Conservation (phyloP, 2,888 invertebrate genomes). For the Pandemis cinnamomeana region DNA sequence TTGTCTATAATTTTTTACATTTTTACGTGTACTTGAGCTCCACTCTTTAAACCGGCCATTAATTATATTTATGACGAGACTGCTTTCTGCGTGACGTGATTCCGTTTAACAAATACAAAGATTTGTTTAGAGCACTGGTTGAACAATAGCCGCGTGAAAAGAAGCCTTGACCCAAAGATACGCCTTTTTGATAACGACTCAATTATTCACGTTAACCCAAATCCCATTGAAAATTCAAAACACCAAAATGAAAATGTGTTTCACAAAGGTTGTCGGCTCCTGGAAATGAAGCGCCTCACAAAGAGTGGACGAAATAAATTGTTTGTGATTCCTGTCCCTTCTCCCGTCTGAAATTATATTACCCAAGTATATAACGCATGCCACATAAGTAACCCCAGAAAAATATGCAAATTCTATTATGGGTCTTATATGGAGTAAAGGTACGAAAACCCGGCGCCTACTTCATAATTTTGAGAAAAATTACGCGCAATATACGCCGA, state of each 20-base stretch:
- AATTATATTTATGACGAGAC: not conserved
- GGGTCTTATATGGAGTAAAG: conserved; percentile 9
- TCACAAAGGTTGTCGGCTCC: conserved; percentile 25
- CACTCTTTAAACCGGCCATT: too few relatives aligned
- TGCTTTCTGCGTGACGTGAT: not conserved
- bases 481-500: conserved; percentile 1
- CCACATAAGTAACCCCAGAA: conserved; percentile 15
- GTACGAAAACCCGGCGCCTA: conserved; percentile 11
- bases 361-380: conserved; percentile 12
- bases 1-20: too few relatives aligned
- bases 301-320: conserved; percentile 37
- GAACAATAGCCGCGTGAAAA: conserved; percentile 2
- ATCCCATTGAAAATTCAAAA: conserved; percentile 31
- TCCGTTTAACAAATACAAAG: not conserved
- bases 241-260: conserved; percentile 28
- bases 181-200: conserved; percentile 20
- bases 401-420: conserved; percentile 35
- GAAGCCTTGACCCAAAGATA: conserved; percentile 7
- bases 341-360: conserved; percentile 30
- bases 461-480: conserved; percentile 11
- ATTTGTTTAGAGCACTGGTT: not conserved
- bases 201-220: conserved; percentile 12
- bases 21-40: too few relatives aligned
- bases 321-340: conserved; percentile 37
- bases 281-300: conserved; percentile 28